Evolutionary conservation across 2,113 vertebrate species (phyloP), one percentile per base, ranked within the genome.

Genomic region (Oreochromis aureus): DNA sequence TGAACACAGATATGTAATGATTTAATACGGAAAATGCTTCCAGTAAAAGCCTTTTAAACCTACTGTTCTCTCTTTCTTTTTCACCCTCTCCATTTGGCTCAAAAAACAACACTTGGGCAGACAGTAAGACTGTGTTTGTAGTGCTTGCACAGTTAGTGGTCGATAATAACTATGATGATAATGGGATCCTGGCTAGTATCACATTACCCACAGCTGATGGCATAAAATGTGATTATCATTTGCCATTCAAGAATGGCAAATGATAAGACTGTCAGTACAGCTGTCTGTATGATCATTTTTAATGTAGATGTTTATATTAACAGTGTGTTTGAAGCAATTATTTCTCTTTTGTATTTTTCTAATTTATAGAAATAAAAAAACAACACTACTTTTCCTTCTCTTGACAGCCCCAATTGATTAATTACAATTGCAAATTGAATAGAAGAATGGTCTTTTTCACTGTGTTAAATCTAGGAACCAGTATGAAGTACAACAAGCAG

Each of bases 91-190:
- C 71, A 86, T 92, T 81, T 78, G 69, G 81, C 82, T 90, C 82
- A 53, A 30, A 6, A 61, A 32, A n/a, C 18, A 63, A 81, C 66
- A 87, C 46, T 88, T 11, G 18, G 24, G 66, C 53, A 91, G 80
- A 39, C 88, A 63, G 78, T 48, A 59, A 81, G 54, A 89, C 80
- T 71, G 89, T 46, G 83, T 87, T 84, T 84, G 79, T 36, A 66
- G 22, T 63, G 83, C 89, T 81, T 61, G 41, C 88, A 83, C 94
- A 92, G 89, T 89, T 44, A 87, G 92, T 81, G 87, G 87, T 91
- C 66, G 81, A 91, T 93, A 90, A 93, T 92, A 87, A 90, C 86
- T 71, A 36, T 90, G 86, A 89, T 91, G 86, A 89, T 92, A 93
- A 94, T 92, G 90, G 84, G 91, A 91, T 81, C 84, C 73, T 61